Evolutionary conservation across 2,888 invertebrate genomes (phyloP), one percentile per base, ranked within the genome.

Genomic region (Argynnis bischoffii): DNA sequence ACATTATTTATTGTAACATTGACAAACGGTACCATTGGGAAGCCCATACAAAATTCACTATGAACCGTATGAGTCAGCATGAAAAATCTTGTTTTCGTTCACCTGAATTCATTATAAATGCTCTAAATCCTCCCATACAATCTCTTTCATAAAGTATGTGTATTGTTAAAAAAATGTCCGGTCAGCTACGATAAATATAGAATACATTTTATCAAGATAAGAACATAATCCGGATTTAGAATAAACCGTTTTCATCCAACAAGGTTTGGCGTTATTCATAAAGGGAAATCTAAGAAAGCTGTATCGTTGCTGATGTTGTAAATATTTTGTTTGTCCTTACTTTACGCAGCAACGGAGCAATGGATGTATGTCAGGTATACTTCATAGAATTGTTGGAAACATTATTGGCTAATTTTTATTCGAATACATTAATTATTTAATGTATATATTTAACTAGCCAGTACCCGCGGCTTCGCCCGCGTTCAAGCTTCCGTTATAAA

Each of bases 121-220:
- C 71, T 71, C 71, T 72, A 73, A 79, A 79, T 79, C 76, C 73
- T 83, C 85, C 76, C 76, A 74, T 67, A 70, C 80, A 81, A 85
- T 86, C 78, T 85, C 81, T 76, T 71, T 73, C 73, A 80, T 78
- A 79, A 81, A 80, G 82, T 81, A 79, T 74, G 83, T 82, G 82
- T 83, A 88, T 89, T 89, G 88, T 87, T 78, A 80, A 85, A 75
- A 79, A 86, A 83, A 77, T 77, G 82, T 84, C 80, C 86, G 88
- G 89, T 87, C 90, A 90, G 87, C 85, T 74, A 80, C 81, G 81
- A 88, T 86, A 88, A 88, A 87, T 88, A 87, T 82, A 82, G 84
- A 89, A 89, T 88, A 89, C 80, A 86, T 87, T 89, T 84, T 74
- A 74, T 72, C 74, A 80, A 85, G 82, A 89, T 86, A 87, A 87